Base-by-base conservation (phyloP, 2,797 vertebrate species). In the Enteromius fasciolatus region DNA sequence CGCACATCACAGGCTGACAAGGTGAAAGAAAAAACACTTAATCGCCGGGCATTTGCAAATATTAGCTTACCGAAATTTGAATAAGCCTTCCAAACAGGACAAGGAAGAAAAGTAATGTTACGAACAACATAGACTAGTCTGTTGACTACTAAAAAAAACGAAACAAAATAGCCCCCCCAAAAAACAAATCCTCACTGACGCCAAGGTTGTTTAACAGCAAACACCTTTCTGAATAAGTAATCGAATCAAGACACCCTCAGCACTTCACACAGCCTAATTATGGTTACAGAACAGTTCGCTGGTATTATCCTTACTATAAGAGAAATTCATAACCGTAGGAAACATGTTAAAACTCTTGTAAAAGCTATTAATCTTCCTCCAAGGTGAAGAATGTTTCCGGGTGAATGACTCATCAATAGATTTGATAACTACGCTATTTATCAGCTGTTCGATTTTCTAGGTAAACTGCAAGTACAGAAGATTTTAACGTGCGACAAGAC, bases 1-100 rank as follows among this genome's bases (percentile, higher is more conserved):
- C 4, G 33, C 12, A 54, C 63, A 41, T 75, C 17, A 20, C 48
- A 23, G 48, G 46, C 33, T 33, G 50, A 15, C 36, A 18, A 25
- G 59, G 59, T 23, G 36, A 57, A 57, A 59, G 2, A 46, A 54
- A 41, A 82, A 44, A 67, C 70, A 82, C 61, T 73, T 63, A 15
- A 54, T 81, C 46, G 12, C 59, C 1, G 28, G 4, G 10, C 61
- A 75, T 75, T 67, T 82, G 81, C 81, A 82, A 82, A 82, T 82
- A 82, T 82, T 76, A 69, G 12, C 73, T 69, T 59, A 33, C 50
- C 46, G 31, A 14, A 44, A 76, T 81, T 50, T 81, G 28, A 73
- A 39, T 5, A 63, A 50, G 31, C 28, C 20, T 50, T 63, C 31
- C 28, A 74, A 73, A 73, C n/a, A 64, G 8, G 31, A 64, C 57